A percentile compares a stretch with the other conserved stretches of the same genome.
phyloP scores from a whole-genome alignment of 2,113 vertebrate species.

The Plecotus auritus region DNA sequence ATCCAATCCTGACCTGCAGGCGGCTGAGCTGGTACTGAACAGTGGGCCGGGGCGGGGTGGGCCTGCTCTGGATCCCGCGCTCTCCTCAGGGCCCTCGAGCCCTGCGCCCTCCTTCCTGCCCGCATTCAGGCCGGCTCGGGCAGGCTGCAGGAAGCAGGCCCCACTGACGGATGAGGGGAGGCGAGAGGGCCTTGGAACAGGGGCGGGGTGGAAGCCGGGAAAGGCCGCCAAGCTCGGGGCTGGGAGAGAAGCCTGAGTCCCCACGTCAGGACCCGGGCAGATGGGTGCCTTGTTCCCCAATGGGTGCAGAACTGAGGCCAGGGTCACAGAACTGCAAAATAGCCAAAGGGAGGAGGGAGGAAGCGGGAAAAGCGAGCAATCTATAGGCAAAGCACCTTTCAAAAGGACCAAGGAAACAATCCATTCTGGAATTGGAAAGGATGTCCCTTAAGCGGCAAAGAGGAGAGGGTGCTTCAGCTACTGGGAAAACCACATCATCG shows the following conservation, averaged over 20 bases:
- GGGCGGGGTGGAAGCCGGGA: constrained; percentile 34
- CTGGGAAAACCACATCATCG: background rate
- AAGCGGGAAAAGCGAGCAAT: background rate
- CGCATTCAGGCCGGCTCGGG: background rate
- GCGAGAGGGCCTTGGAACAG: constrained; percentile 53
- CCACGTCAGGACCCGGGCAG: background rate
- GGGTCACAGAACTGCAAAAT: background rate
- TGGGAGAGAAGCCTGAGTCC: background rate
- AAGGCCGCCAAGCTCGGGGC: background rate
- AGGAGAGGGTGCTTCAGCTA: background rate
- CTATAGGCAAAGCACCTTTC: background rate
- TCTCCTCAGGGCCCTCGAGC: background rate
- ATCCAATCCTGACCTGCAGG: constrained; percentile 27
- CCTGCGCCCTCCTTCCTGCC: constrained; percentile 21
- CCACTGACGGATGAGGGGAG: background rate
- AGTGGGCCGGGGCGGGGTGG: background rate
- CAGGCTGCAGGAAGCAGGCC: constrained; percentile 33
- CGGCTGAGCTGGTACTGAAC: background rate
- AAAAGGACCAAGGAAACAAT: constrained; percentile 27
- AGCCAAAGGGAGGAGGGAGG: background rate
- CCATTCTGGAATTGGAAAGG: background rate
- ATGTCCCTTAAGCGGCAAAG: background rate
- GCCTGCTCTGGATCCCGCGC: background rate
- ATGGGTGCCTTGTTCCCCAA: background rate
- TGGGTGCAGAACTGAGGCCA: background rate